These are phyloP conservation scores for Microcebus murinus DNA, from an alignment of 2,113 vertebrate species.

Conservation along the genomic window DNA sequence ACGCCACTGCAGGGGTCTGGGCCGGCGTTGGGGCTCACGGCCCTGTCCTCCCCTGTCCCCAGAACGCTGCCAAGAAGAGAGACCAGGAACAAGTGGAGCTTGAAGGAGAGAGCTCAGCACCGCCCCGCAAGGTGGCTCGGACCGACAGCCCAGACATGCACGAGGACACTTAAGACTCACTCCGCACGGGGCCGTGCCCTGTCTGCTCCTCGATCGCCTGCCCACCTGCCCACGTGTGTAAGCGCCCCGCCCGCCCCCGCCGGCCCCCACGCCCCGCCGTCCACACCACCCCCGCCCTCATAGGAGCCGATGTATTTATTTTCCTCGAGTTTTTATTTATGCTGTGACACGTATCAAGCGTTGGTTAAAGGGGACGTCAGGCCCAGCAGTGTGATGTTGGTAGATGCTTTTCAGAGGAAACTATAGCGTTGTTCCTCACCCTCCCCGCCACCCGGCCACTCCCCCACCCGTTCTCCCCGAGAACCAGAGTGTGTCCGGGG, in stretches of 20 bases:
- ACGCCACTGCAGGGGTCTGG: background rate
- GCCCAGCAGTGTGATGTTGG: constrained; percentile 63
- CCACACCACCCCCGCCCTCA: constrained; percentile 82
- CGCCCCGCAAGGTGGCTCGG: constrained; percentile 96
- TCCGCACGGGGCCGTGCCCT: constrained; percentile 71
- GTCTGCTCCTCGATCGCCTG: constrained; percentile 21
- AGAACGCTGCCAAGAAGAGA: constrained; percentile 96
- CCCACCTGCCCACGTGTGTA: constrained; percentile 70
- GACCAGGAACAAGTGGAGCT: constrained; percentile 93
- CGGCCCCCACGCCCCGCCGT: constrained; percentile 42
- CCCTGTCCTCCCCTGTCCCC: background rate
- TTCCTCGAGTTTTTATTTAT: constrained; percentile 86
- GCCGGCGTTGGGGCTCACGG: background rate
- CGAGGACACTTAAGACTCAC: constrained; percentile 93
- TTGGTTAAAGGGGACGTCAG: constrained; percentile 72
- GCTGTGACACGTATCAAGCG: constrained; percentile 64
- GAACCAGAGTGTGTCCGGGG: background rate
- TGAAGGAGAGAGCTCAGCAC: constrained; percentile 93
- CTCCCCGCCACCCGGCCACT: background rate
- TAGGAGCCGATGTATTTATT: constrained; percentile 89
- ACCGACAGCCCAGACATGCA: constrained; percentile 99
- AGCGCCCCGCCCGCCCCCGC: constrained; percentile 33
- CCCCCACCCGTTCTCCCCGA: background rate
- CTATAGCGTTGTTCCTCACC: background rate
- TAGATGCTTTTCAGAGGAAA: constrained; percentile 75